These are phyloP conservation scores for Pangasius sanitwongsei DNA, from an alignment of 2,797 vertebrate genomes.

Conservation along the genomic window DNA sequence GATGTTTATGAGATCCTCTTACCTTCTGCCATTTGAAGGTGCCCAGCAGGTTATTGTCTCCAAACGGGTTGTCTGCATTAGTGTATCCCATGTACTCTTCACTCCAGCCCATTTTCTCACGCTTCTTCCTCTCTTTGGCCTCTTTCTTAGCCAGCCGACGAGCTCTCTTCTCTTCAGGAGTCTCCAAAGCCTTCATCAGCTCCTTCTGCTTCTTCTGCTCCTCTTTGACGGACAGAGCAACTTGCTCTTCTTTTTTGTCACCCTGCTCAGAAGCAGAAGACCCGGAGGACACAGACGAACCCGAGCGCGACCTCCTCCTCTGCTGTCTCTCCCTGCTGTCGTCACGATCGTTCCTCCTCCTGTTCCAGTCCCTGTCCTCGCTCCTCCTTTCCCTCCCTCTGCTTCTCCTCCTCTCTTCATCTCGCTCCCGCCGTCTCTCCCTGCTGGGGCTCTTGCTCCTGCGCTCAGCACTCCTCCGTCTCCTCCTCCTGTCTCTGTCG, in stretches of 20 bases:
- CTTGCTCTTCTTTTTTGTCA: conserved; percentile 63
- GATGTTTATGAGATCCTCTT: conserved; percentile 29
- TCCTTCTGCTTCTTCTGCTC: conserved; percentile 86
- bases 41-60: conserved; percentile 95
- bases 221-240: conserved; percentile 72
- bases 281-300: conserved; percentile 74
- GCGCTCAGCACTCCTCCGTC: conserved; percentile 35
- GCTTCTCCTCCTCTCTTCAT: conserved; percentile 46
- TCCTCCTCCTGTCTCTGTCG: conserved; percentile 46
- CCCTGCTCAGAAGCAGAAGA: conserved; percentile 75
- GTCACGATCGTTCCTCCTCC: conserved; percentile 52
- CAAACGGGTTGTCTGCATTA: conserved; percentile 97
- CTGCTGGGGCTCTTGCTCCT: conserved; percentile 42
- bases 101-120: conserved; percentile 99
- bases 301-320: conserved; percentile 59
- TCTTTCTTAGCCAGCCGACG: conserved; percentile 95
- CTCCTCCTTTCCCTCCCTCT: conserved; percentile 32
- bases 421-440: conserved; percentile 52
- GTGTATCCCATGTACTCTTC: conserved; percentile 99
- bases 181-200: conserved; percentile 93
- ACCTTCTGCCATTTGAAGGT: conserved; percentile 99
- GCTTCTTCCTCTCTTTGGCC: conserved; percentile 93
- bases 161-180: conserved; percentile 93
- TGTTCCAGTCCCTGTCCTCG: conserved; percentile 27
- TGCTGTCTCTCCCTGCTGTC: conserved; percentile 53